A percentile compares a stretch with the other conserved stretches of the same genome.
phyloP scores from a whole-genome alignment of 2,113 vertebrate genomes.

The Oxyura jamaicensis region DNA sequence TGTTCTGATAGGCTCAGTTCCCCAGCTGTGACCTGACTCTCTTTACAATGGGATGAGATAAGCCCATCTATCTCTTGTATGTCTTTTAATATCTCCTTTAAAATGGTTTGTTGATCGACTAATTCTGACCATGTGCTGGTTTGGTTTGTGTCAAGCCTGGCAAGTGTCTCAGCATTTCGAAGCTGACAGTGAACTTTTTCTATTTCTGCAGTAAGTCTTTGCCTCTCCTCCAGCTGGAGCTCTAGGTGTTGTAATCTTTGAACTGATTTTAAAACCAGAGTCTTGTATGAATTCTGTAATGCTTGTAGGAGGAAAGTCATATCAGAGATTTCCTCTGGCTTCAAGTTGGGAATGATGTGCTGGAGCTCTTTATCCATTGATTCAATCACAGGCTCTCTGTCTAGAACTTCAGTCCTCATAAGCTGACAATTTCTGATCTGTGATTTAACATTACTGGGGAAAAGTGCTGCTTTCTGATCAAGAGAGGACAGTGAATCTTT shows the following conservation, averaged over 20 bases:
- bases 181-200: conserved; percentile 82
- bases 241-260: conserved; percentile 81
- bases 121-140: conserved; percentile 65
- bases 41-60: conserved; percentile 77
- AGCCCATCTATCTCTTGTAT: conserved; percentile 75
- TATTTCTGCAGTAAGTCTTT: conserved; percentile 80
- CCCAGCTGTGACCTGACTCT: conserved; percentile 71
- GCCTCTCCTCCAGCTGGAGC: conserved; percentile 83
- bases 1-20: conserved; percentile 85
- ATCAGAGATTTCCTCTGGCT: conserved; percentile 71
- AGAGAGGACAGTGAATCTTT: conserved; percentile 77
- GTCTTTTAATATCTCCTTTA: conserved; percentile 77
- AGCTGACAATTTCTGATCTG: conserved; percentile 85
- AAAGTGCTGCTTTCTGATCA: conserved; percentile 77
- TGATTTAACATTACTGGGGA: conserved; percentile 82
- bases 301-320: conserved; percentile 75
- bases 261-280: conserved; percentile 78
- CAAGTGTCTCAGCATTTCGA: conserved; percentile 51
- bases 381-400: conserved; percentile 77
- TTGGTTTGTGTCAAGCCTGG: conserved; percentile 36
- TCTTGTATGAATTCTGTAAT: conserved; percentile 81
- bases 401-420: conserved; percentile 76
- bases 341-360: conserved; percentile 69
- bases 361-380: conserved; percentile 77
- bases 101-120: conserved; percentile 51